Base-by-base conservation (phyloP, 2,797 vertebrate species). In the Sebastes ruberrimus region DNA sequence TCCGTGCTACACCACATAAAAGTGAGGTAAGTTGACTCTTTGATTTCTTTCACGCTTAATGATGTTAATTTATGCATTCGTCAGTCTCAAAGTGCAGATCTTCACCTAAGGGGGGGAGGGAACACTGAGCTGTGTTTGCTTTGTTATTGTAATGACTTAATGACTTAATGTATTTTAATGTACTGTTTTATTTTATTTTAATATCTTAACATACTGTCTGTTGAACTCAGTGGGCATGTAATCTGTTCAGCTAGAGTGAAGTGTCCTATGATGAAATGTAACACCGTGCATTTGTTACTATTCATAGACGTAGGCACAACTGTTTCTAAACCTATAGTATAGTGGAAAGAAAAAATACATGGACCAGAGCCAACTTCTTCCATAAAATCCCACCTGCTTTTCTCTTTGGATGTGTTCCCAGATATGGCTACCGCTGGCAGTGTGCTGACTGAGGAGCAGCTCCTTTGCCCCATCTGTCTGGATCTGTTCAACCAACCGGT, bases 401-500 rank as follows among this genome's bases (percentile, higher is more conserved):
- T 87, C 62, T 86, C 42, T 89, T 76, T 90, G 87, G 67, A 85
- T 92, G n/a, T 89, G 52, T 90, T 86, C 73, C 78, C 86, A 94
- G 93, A 89, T 83, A 95, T 94, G 94, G 94, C 92, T 13, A 55
- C 91, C 4, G 82, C 70, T 71, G 84, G 73, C 82, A 82, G 77
- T 33, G 10, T 91, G 68, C 80, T 93, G 68, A 91, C 89, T 22
- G 91, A 92, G 76, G 92, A 94, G 85, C 93, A 92, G 73, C 90
- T 93, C 64, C 93, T 93, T 23, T 94, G 94, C 78, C 94, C 94
- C 84, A 94, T 94, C 86, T 94, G 94, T 84, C 85, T 94, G 82
- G 93, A 94, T 81, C 35, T 94, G 71, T 92, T 95, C 75, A 81
- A 88, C 78, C 91, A 86, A 52, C 94, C 94, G 0, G 93, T 95